Percentiles rank a stretch among this genome's conserved stretches.
Conservation (phyloP, 2,113 vertebrate genomes). For the Corythoichthys haematopterus region DNA sequence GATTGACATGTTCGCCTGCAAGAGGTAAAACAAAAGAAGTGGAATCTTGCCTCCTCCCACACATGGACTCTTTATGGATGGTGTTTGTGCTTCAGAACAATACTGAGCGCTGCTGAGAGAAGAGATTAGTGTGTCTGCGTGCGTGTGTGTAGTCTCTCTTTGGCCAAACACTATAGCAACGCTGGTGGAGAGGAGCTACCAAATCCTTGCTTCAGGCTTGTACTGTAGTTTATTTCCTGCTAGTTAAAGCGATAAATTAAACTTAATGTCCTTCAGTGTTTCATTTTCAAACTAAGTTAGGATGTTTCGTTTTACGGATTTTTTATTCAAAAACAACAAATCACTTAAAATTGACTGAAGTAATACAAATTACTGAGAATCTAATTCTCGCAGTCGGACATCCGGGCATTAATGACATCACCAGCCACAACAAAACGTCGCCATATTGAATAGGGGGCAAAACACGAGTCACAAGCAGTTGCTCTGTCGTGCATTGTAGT, state of each 20-base stretch:
- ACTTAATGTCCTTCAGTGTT: constrained; percentile 19
- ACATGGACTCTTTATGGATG: constrained; percentile 29
- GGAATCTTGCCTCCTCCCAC: constrained; percentile 42
- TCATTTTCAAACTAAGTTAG: not conserved
- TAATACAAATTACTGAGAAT: no score
- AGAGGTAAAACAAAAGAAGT: constrained; percentile 39
- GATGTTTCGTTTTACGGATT: no score
- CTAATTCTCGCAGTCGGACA: no score
- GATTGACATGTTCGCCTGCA: constrained; percentile 40
- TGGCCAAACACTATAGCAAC: constrained; percentile 32
- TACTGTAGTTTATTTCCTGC: constrained; percentile 15
- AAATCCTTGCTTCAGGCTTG: constrained; percentile 41
- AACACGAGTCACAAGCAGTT: no score
- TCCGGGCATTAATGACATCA: no score
- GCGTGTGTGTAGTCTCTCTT: constrained; percentile 15
- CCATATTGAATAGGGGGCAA: no score
- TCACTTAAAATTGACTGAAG: no score
- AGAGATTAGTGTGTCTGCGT: constrained; percentile 44
- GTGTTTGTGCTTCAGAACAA: constrained; percentile 44
- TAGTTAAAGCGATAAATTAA: constrained; percentile 22
- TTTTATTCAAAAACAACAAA: no score
- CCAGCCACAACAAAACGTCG: no score
- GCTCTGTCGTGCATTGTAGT: no score
- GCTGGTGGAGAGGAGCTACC: constrained; percentile 36
- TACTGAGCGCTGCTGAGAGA: constrained; percentile 34